Evolutionary conservation across 1,140 invertebrate genomes (phyloP), one percentile per base, ranked within the genome.

Genomic region (Solenopsis fugax): DNA sequence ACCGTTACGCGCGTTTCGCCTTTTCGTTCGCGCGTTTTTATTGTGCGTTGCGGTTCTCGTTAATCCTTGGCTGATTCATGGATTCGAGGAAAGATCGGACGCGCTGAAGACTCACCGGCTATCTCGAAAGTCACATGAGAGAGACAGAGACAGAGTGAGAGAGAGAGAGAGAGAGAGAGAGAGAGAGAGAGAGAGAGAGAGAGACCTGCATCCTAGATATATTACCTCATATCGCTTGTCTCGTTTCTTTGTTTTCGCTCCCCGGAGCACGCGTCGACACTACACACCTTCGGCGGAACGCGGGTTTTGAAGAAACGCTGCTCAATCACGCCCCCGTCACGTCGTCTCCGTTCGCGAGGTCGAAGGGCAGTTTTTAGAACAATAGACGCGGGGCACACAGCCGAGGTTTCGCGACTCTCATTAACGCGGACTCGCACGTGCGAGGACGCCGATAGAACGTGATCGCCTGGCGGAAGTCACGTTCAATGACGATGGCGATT

Each of bases 1-100:
- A 86, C 91, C 89, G 89, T 92, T 92, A 92, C 54, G 12, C 24
- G 56, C 37, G 62, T 64, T 56, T 85, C 37, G 34, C 24, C 73
- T 77, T 85, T 77, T 77, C 50, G 34, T 45, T 64, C 16, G 60
- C 21, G 41, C 45, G 29, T 72, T 82, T 82, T 82, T 72, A 41
- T 82, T 48, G 18, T 29, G 13, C 52, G 52, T 29, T 24, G 48
- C 50, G 37, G 41, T 73, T 80, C 62, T 62, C 67, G 54, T 82
- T 82, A 82, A 82, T 73, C 67, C 65, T 82, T 60, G 67, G 9
- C 69, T 76, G 82, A 85, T 77, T 85, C 82, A 77, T 16, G 16
- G 24, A 65, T 78, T 78, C 60, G 45, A n/a, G 9, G 29, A 54
- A 85, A 58, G 10, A 41, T 37, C 16, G n/a, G 41, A 41, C 48